A percentile compares a stretch with the other conserved stretches of the same genome.
These are phyloP conservation scores for Pegea sp. DNA, from an alignment of 23 tunicate genomes.

Conservation along the genomic window DNA sequence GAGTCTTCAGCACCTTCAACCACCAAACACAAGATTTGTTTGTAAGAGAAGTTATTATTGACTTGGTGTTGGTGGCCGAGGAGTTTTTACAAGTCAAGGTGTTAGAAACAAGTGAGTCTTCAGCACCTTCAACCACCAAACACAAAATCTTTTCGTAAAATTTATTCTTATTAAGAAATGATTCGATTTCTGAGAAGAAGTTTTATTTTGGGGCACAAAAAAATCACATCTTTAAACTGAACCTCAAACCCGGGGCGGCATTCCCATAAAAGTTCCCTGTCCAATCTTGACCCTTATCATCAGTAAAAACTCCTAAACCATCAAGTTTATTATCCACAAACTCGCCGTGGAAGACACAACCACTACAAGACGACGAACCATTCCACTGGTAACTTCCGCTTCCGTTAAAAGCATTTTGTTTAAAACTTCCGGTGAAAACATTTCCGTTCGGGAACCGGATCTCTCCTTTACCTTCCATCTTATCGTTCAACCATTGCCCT, in stretches of 20 bases:
- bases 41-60: too few relatives aligned
- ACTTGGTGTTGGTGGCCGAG: too few relatives aligned
- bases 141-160: too few relatives aligned
- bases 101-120: too few relatives aligned
- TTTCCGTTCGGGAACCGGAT: neutral
- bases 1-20: too few relatives aligned
- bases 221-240: neutral
- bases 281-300: neutral
- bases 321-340: neutral
- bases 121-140: too few relatives aligned
- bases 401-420: neutral
- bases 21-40: too few relatives aligned
- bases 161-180: too few relatives aligned
- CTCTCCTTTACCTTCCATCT: neutral
- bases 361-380: too few relatives aligned
- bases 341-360: neutral
- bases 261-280: neutral
- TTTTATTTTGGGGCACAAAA: too few relatives aligned
- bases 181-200: too few relatives aligned
- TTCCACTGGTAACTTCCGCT: neutral
- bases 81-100: too few relatives aligned
- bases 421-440: neutral
- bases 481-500: neutral
- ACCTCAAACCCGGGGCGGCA: neutral
- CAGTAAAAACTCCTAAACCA: neutral